These are phyloP conservation scores for Lagothrix lagotricha DNA, from an alignment of 2,797 vertebrate genomes.

Conservation along the genomic window DNA sequence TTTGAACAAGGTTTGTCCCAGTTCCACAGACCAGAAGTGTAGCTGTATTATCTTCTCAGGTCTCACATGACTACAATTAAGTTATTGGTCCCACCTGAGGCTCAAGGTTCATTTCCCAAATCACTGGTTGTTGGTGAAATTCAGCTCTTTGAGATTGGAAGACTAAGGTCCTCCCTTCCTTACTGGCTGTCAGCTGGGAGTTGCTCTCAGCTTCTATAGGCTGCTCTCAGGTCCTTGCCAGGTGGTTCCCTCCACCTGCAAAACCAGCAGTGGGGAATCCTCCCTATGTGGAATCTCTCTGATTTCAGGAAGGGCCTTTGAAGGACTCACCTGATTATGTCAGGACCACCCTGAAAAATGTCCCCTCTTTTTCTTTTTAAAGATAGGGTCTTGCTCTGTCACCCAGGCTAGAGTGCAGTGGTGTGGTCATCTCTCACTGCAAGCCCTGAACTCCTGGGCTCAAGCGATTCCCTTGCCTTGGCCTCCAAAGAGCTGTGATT, in stretches of 20 bases:
- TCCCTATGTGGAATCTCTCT: not conserved
- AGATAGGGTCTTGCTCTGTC: not conserved
- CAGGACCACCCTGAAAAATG: not conserved
- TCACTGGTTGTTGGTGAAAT: not conserved
- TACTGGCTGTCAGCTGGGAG: not conserved
- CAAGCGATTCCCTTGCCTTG: not conserved
- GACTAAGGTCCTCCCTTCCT: not conserved
- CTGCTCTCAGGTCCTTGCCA: not conserved
- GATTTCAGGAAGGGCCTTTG: not conserved
- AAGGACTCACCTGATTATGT: not conserved
- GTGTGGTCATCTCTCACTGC: not conserved
- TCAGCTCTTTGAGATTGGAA: not conserved
- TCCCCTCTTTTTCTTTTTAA: not conserved
- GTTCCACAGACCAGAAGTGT: not conserved
- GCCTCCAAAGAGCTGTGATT: not conserved
- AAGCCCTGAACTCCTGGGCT: not conserved
- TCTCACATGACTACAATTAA: not conserved
- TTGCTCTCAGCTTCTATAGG: not conserved
- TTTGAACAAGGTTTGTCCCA: not conserved
- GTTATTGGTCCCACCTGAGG: not conserved
- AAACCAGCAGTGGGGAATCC: not conserved
- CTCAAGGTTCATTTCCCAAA: not conserved
- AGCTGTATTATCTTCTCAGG: not conserved
- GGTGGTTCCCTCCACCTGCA: not conserved
- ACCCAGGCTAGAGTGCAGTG: not conserved